These are phyloP conservation scores for Hippocampus comes DNA, from an alignment of 2,113 vertebrate genomes.

Conservation along the genomic window DNA sequence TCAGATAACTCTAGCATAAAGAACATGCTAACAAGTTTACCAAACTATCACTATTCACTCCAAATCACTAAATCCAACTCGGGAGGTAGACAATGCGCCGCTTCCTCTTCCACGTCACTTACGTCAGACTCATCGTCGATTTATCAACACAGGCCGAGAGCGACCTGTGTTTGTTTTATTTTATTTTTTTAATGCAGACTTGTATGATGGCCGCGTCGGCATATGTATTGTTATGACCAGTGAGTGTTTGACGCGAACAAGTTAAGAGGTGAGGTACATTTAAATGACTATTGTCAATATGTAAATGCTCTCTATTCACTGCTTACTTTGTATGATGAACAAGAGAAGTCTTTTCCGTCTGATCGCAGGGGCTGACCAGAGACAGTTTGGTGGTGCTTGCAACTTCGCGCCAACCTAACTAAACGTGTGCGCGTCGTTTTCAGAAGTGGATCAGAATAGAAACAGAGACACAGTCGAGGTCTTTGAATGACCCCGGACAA, in stretches of 20 bases:
- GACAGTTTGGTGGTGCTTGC: not conserved
- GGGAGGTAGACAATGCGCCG: too few relatives aligned
- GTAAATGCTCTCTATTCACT: not conserved
- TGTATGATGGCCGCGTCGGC: not conserved
- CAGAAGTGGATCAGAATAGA: constrained; percentile 36
- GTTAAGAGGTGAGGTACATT: not conserved
- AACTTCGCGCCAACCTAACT: not conserved
- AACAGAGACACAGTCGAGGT: constrained; percentile 1
- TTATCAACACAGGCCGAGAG: too few relatives aligned
- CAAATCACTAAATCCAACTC: too few relatives aligned
- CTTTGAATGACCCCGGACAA: constrained; percentile 35
- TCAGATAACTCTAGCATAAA: too few relatives aligned
- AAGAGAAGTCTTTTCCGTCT: not conserved
- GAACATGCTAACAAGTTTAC: too few relatives aligned
- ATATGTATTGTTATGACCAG: not conserved
- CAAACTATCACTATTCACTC: too few relatives aligned
- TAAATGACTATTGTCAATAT: not conserved
- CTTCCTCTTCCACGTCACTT: too few relatives aligned
- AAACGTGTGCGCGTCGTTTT: constrained; percentile 16
- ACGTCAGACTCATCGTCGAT: too few relatives aligned
- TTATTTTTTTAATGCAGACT: not conserved
- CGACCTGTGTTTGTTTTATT: too few relatives aligned
- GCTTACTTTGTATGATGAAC: not conserved
- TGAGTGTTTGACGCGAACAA: not conserved
- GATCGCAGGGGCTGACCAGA: too few relatives aligned